Base-by-base conservation (phyloP, 2,113 vertebrate species). In the Rhinoptilus africanus region DNA sequence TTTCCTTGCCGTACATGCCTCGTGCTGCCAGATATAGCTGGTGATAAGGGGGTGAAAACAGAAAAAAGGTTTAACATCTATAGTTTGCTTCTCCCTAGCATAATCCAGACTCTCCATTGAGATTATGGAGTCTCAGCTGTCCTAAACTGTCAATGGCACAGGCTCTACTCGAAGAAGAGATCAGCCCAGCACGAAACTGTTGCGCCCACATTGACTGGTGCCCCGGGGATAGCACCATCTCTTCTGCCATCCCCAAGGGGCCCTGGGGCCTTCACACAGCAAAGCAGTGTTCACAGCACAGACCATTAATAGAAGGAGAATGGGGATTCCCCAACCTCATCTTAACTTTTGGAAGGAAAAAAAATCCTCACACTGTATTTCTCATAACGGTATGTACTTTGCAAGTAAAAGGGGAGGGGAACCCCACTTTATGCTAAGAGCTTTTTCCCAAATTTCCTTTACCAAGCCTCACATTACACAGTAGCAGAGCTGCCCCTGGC, bases 131-230 rank as follows among this genome's bases (percentile, higher is more conserved):
- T 7, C 54, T 26, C 54, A 39, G 48, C 22, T 32, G 17, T 47
- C 54, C 54, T 5, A 9, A 23, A 53, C 53, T 48, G 53, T 8
- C 51, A 5, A 2, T 16, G 27, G 27, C 51, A 20, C 1, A 18
- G 30, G 18, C 27, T 16, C 3, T 34, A n/a, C 20, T 17, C 5
- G 0, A 26, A 43, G 12, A 57, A 1, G 26, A 27, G 30, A 28
- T 15, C 12, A 47, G 45, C 37, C 19, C 45, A 41, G 51, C 30
- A 47, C 6, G 12, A 0, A 41, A 10, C 30, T 4, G 4, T 22
- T 8, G 11, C 20, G 6, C 22, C 26, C 1, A 0, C 48, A 6
- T 0, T 10, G 17, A 12, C 43, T 0, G 0, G 50, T 7, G 12
- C 6, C 2, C 19, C 8, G 10, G 30, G 51, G 3, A 12, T 11